Conservation (phyloP, 2,888 invertebrate genomes). For the Xestia rhomboidea region DNA sequence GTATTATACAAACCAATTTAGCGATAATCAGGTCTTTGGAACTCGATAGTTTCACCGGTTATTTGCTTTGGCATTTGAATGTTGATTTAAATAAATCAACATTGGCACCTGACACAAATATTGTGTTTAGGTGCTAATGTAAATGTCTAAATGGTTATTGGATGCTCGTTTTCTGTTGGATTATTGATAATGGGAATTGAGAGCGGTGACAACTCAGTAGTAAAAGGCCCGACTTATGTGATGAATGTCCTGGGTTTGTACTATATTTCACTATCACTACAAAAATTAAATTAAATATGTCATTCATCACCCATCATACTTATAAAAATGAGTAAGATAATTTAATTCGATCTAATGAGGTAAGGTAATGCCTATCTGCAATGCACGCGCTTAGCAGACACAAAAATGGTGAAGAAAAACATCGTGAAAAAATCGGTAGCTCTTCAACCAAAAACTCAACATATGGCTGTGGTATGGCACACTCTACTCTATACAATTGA, state of each 20-base stretch:
- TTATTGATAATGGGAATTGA: neutral
- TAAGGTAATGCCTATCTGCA: neutral
- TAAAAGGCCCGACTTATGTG: neutral
- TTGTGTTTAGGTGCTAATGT: slow-evolving; percentile 13
- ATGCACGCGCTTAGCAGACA: neutral
- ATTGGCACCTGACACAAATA: slow-evolving; percentile 18
- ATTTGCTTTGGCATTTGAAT: slow-evolving; percentile 8
- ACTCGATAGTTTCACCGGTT: neutral
- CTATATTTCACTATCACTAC: no score
- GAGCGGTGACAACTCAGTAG: neutral
- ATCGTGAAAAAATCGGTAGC: neutral
- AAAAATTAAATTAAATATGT: no score
- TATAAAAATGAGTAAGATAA: no score
- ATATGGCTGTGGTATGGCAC: no score
- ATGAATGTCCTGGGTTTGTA: neutral
- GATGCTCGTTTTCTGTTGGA: neutral
- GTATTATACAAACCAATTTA: slow-evolving; percentile 1
- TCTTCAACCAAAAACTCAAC: neutral
- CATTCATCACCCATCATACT: neutral
- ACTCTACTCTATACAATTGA: no score
- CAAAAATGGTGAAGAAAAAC: neutral
- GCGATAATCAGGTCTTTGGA: neutral
- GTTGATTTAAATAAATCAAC: slow-evolving; percentile 26
- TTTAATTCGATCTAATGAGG: neutral
- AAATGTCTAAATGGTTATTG: neutral